A percentile compares a stretch with the other conserved stretches of the same genome.
Conservation (phyloP, 2,797 vertebrate genomes). For the Kryptopterus vitreolus region DNA sequence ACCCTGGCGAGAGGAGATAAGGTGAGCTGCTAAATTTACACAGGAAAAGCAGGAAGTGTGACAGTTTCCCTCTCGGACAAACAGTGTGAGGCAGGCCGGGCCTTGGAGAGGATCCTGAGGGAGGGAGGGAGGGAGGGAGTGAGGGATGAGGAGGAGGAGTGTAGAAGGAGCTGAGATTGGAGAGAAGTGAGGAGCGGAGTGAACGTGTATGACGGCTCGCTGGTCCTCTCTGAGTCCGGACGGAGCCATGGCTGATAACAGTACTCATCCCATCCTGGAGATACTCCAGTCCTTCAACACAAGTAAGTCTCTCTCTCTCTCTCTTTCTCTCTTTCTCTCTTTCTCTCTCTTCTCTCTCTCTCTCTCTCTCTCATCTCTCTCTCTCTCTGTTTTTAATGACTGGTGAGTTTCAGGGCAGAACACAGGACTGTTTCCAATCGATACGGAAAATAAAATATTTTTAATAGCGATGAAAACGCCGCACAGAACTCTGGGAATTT, state of each 20-base stretch:
- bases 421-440: conserved; percentile 4
- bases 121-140: conserved; percentile 47
- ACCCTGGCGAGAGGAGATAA: conserved; percentile 92
- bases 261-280: conserved; percentile 75
- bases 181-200: conserved; percentile 47
- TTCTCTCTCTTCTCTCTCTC: not conserved
- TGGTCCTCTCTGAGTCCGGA: conserved; percentile 60
- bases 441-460: conserved; percentile 35
- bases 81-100: conserved; percentile 70
- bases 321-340: no score
- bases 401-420: not conserved
- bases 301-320: conserved; percentile 77
- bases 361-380: not conserved
- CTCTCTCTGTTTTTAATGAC: not conserved
- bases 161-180: conserved; percentile 53
- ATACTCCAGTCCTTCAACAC: conserved; percentile 84
- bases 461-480: conserved; percentile 38
- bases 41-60: conserved; percentile 93
- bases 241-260: conserved; percentile 85
- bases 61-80: conserved; percentile 93
- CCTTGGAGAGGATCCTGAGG: conserved; percentile 66
- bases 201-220: conserved; percentile 58
- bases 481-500: conserved; percentile 15
- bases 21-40: conserved; percentile 90
- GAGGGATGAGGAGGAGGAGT: conserved; percentile 62